Percentiles rank a stretch among this genome's conserved stretches.
Evolutionary conservation across 2,113 vertebrate genomes (phyloP).

Genomic region (Neotoma lepida): DNA sequence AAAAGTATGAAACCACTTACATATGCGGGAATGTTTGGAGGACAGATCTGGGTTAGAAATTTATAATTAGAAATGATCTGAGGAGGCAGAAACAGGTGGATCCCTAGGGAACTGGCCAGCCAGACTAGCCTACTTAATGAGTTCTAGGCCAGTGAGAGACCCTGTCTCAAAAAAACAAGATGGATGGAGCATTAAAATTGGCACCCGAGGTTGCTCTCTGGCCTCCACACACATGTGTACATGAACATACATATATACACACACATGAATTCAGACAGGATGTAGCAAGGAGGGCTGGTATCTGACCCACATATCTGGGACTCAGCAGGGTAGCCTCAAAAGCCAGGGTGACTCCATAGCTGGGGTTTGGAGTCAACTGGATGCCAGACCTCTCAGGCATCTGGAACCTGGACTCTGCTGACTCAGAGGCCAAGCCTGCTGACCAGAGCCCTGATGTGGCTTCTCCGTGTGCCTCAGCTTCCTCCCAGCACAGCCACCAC

Average conservation of each 20-base stretch:
- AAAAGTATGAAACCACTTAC: background rate
- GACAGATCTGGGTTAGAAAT: background rate
- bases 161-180: background rate
- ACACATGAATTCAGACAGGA: background rate
- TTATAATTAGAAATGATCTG: background rate
- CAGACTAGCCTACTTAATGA: background rate
- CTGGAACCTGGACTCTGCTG: background rate
- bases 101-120: background rate
- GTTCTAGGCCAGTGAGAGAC: background rate
- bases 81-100: background rate
- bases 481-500: background rate
- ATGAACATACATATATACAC: background rate
- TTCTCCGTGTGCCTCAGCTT: background rate
- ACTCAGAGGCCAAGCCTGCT: background rate
- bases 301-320: background rate
- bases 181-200: background rate
- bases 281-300: background rate
- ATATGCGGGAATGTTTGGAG: background rate
- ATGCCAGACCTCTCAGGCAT: background rate
- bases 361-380: background rate
- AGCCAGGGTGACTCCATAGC: background rate
- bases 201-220: background rate
- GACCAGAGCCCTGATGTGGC: background rate
- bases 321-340: background rate
- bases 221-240: background rate